phyloP scores from a whole-genome alignment of 2,888 invertebrate species.

The Lissocephala sabroskyi region DNA sequence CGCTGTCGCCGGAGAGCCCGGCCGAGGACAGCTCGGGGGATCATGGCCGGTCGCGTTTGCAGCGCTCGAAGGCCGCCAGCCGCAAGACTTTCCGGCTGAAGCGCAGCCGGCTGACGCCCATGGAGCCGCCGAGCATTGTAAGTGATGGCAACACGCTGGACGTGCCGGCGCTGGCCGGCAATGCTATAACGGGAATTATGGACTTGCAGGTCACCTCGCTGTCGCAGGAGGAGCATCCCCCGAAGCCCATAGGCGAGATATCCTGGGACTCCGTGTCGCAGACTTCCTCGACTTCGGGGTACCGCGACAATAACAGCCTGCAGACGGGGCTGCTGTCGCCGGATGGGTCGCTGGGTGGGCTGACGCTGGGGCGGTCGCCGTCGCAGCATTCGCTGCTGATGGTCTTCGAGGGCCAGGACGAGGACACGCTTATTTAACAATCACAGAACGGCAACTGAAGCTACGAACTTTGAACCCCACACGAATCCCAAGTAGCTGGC shows the following conservation, averaged over 20 bases:
- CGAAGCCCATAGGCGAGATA: constrained; percentile 76
- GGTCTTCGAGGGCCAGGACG: constrained; percentile 86
- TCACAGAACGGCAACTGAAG: constrained; percentile 66
- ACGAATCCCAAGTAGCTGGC: too few relatives aligned
- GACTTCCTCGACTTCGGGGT: constrained; percentile 90
- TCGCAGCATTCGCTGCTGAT: constrained; percentile 85
- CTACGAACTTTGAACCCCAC: constrained; percentile 46
- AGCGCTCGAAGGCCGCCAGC: constrained; percentile 94
- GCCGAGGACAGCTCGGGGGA: constrained; percentile 79
- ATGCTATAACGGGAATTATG: background rate
- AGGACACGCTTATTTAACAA: constrained; percentile 86
- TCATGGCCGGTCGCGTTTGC: constrained; percentile 79
- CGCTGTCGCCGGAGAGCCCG: constrained; percentile 82
- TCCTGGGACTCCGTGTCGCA: constrained; percentile 88
- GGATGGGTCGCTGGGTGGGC: constrained; percentile 76
- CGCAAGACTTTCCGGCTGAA: constrained; percentile 92
- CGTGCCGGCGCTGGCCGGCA: too few relatives aligned
- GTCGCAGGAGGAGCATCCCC: constrained; percentile 48
- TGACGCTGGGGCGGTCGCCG: constrained; percentile 79
- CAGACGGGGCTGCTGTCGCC: constrained; percentile 72
- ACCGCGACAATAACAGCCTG: constrained; percentile 79
- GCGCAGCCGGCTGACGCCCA: constrained; percentile 79
- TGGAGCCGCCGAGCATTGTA: constrained; percentile 76
- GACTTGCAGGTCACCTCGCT: constrained; percentile 46
- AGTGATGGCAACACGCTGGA: constrained; percentile 24